These are phyloP conservation scores for Solea solea DNA, from an alignment of 2,113 vertebrate species.

Conservation along the genomic window DNA sequence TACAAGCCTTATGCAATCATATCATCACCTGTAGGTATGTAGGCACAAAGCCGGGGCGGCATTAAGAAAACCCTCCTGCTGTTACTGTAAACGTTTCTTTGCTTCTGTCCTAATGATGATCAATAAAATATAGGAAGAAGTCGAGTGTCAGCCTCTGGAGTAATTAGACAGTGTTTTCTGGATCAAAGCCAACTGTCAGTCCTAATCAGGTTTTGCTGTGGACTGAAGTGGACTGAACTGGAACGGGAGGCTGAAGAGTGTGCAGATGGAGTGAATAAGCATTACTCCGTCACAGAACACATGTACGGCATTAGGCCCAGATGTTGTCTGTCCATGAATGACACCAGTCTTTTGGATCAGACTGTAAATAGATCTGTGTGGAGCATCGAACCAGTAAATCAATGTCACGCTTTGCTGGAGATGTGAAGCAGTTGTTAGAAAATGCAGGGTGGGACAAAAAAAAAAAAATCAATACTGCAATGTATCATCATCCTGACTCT, in stretches of 20 bases:
- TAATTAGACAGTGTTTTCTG: conserved; percentile 9
- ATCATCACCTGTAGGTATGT: conserved; percentile 3
- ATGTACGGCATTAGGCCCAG: not conserved
- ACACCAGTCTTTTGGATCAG: not conserved
- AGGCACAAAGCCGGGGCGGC: not conserved
- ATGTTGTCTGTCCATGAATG: not conserved
- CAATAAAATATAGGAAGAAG: not conserved
- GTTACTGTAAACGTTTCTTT: not conserved
- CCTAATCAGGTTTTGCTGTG: conserved; percentile 15
- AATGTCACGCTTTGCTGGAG: not conserved
- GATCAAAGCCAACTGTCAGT: conserved; percentile 3
- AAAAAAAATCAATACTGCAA: too few species aligned
- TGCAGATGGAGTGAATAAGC: not conserved
- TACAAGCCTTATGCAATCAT: conserved; percentile 25
- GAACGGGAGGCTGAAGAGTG: not conserved
- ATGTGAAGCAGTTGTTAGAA: not conserved
- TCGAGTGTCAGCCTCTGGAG: conserved; percentile 2
- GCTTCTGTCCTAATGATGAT: not conserved
- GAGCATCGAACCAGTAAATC: not conserved
- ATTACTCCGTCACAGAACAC: not conserved
- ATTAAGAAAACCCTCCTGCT: not conserved
- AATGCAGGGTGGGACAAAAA: too few species aligned
- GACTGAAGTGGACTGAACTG: not conserved
- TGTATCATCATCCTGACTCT: too few species aligned
- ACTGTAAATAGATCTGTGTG: not conserved